Evolutionary conservation across 2,888 invertebrate genomes (phyloP), one percentile per base, ranked within the genome.

Genomic region (Herminia tarsipennalis): DNA sequence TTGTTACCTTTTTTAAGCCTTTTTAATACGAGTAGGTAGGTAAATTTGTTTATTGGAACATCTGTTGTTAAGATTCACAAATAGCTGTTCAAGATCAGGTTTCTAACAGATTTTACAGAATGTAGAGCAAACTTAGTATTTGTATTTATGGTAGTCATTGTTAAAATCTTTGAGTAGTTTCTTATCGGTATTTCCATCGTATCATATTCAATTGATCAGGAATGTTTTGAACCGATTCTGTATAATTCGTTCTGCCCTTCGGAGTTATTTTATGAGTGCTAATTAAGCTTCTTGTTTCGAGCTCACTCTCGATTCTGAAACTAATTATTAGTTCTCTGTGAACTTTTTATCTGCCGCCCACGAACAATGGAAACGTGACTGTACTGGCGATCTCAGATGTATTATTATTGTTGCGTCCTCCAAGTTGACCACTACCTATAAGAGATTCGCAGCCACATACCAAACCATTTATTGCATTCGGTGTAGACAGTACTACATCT

Each of bases 321-420:
- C 81, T 85, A 87, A 89, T 91, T 78, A 88, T 87, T 84, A 78
- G 81, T 73, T 80, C 79, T 78, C 78, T 72, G 79, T 80, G 82
- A 81, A 83, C 80, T 89, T 90, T 88, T 90, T 89, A 83, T 86
- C 84, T 74, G 73, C 80, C 83, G 79, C 76, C 72, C 72, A 71
- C 77, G 80, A 83, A 90, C 89, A 89, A 90, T 89, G 89, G 84
- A 70, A 84, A 89, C 91, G 91, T 91, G 90, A 89, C 86, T 80
- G 82, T 64, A 85, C 81, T 89, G 73, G 78, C 75, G 81, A 88
- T 83, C 77, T 73, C 62, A 57, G 66, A 68, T 66, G 64, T 74
- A 75, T 80, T 77, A 78, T 78, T 77, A 78, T 64, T 60, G 61
- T 50, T 50, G 50, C 60, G 57, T 70, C 68, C 69, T 66, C 60